phyloP scores from a whole-genome alignment of 2,888 invertebrate species.

The Ophion costatus region DNA sequence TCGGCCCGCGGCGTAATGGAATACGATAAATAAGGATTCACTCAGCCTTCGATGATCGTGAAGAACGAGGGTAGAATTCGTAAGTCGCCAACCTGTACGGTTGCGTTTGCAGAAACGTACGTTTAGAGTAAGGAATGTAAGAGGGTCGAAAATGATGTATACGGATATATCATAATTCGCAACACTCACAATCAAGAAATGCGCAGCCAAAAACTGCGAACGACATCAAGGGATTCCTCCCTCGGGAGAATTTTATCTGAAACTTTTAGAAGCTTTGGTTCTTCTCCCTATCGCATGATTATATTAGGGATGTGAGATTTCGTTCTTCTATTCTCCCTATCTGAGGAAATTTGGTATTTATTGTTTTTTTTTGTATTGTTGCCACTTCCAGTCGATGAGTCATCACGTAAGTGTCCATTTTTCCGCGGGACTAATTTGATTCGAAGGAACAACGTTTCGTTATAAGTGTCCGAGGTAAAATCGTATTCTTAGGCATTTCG shows the following conservation, averaged over 20 bases:
- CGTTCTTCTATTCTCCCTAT: no score
- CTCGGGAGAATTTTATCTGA: not conserved
- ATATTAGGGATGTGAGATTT: not conserved
- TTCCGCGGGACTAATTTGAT: not conserved
- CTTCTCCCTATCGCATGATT: not conserved
- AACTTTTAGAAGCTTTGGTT: not conserved
- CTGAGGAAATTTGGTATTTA: not conserved
- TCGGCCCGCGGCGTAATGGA: constrained; percentile 45
- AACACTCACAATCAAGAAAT: not conserved
- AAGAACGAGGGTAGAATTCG: constrained; percentile 41
- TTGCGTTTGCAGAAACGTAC: not conserved
- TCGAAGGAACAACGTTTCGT: no score
- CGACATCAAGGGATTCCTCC: not conserved
- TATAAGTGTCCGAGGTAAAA: no score
- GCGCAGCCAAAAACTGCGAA: not conserved
- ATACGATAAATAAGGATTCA: constrained; percentile 55
- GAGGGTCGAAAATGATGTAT: constrained; percentile 7
- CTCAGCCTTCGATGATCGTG: constrained; percentile 40
- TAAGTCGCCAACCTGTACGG: constrained; percentile 18
- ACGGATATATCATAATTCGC: constrained; percentile 2
- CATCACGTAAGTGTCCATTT: not conserved
- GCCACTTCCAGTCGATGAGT: not conserved
- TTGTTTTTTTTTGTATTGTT: no score
- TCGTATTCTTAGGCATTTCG: no score
- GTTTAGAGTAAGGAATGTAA: not conserved